phyloP scores from a whole-genome alignment of 2,888 invertebrate species.

The Nineta flava region DNA sequence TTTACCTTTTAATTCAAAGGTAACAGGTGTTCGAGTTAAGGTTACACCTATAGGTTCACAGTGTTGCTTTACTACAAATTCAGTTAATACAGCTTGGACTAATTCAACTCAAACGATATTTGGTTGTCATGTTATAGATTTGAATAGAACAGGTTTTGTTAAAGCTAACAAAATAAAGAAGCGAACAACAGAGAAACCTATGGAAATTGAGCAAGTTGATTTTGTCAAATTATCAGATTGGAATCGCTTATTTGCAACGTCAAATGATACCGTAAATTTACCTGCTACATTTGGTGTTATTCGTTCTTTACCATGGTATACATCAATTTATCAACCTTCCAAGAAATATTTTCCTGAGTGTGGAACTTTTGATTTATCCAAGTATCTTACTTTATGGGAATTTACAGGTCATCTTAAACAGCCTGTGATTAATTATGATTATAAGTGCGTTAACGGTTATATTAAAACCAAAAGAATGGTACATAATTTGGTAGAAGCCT shows the following conservation, averaged over 20 bases:
- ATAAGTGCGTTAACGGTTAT: neutral
- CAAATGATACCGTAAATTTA: neutral
- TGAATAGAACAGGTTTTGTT: neutral
- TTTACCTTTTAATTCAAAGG: neutral
- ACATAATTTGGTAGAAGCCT: neutral
- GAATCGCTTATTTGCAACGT: neutral
- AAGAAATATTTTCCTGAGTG: neutral
- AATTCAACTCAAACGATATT: neutral
- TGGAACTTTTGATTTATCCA: neutral
- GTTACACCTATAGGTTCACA: neutral
- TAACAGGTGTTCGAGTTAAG: neutral
- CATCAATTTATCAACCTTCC: neutral
- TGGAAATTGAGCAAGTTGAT: neutral
- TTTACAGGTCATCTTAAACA: neutral
- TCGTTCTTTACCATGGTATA: neutral
- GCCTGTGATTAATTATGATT: neutral
- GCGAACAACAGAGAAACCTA: neutral
- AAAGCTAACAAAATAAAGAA: neutral
- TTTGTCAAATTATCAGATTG: neutral
- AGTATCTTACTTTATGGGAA: neutral
- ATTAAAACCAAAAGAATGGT: neutral
- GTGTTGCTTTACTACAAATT: neutral
- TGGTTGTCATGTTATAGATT: neutral
- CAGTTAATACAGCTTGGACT: neutral
- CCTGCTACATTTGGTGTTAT: neutral